Conservation (phyloP, 2,797 vertebrate species). For the Gastrophryne carolinensis region DNA sequence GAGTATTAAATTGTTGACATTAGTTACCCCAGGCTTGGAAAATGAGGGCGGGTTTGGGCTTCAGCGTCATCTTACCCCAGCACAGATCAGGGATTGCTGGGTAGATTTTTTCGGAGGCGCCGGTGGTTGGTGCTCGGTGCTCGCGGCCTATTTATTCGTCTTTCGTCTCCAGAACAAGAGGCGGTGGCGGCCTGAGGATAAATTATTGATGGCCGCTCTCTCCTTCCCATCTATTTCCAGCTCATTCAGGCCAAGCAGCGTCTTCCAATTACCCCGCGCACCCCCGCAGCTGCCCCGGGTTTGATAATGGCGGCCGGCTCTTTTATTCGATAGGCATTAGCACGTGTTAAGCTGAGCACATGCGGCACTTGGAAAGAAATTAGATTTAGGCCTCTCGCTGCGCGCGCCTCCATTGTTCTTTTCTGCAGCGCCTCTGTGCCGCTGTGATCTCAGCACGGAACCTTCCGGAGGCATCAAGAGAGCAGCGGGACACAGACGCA, state of each 20-base stretch:
- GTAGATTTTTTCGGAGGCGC: too few relatives aligned
- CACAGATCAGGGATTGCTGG: too few relatives aligned
- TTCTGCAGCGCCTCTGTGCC: background rate
- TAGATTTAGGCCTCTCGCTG: constrained; percentile 4
- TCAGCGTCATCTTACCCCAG: too few relatives aligned
- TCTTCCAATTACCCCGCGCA: background rate
- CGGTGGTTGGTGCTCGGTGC: too few relatives aligned
- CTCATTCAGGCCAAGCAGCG: background rate
- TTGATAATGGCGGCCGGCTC: background rate
- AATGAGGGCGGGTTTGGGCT: too few relatives aligned
- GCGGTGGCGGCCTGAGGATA: background rate
- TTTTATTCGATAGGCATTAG: constrained; percentile 1
- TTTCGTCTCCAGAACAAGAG: background rate
- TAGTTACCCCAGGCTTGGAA: too few relatives aligned
- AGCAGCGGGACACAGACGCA: background rate
- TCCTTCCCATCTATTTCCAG: background rate
- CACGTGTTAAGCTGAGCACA: background rate
- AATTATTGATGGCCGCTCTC: background rate
- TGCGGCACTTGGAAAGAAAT: background rate
- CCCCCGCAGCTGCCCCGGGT: background rate
- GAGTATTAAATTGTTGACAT: too few relatives aligned
- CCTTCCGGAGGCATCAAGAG: background rate
- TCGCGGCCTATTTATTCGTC: background rate
- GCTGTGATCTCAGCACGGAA: constrained; percentile 7
- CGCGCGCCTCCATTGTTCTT: background rate